Conservation (phyloP, 2,888 invertebrate genomes). For the Morpho deidamia region DNA sequence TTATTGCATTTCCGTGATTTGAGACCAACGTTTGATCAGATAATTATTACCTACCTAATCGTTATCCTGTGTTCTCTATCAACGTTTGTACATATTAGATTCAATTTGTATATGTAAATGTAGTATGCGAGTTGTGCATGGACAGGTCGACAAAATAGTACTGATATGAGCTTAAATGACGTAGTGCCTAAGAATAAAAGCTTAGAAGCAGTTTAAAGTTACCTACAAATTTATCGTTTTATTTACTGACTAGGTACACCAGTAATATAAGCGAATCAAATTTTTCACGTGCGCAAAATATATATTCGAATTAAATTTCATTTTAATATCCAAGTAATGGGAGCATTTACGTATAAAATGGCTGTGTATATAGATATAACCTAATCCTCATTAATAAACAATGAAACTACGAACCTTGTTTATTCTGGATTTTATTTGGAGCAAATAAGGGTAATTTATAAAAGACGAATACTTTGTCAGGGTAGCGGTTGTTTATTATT, state of each 20-base stretch:
- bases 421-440: not conserved
- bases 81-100: conserved; percentile 56
- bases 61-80: conserved; percentile 21
- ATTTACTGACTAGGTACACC: not conserved
- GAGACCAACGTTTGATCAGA: conserved; percentile 10
- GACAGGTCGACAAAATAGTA: conserved; percentile 73
- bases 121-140: conserved; percentile 69
- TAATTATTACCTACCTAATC: conserved; percentile 13
- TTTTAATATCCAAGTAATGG: conserved; percentile 11
- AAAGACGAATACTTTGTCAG: too few species aligned
- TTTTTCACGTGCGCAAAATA: not conserved
- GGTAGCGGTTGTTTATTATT: too few species aligned
- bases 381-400: conserved; percentile 14
- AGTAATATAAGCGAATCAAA: not conserved
- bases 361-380: conserved; percentile 25
- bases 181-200: conserved; percentile 81
- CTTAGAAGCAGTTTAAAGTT: conserved; percentile 51
- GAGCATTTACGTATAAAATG: conserved; percentile 23
- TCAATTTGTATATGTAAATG: conserved; percentile 65
- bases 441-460: too few species aligned
- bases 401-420: not conserved
- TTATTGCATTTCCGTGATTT: not conserved
- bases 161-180: conserved; percentile 82
- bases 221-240: conserved; percentile 11
- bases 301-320: not conserved